phyloP scores from a whole-genome alignment of 2,888 invertebrate species.

The Tribolium freemani region DNA sequence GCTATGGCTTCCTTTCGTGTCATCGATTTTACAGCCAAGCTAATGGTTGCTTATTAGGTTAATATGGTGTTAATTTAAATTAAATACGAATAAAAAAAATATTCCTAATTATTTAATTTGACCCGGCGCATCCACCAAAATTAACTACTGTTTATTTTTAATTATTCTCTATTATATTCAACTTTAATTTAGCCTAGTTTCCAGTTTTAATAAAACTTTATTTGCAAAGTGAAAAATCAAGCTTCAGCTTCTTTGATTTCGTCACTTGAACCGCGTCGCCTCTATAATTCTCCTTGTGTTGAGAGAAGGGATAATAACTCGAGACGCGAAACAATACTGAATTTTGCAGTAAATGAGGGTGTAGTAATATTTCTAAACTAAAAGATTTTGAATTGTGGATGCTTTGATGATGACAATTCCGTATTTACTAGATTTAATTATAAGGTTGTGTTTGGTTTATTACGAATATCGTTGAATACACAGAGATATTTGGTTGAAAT shows the following conservation, averaged over 20 bases:
- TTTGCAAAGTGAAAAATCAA: not conserved
- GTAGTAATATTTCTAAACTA: not conserved
- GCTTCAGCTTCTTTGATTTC: not conserved
- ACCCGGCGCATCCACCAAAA: no score
- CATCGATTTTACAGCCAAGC: not conserved
- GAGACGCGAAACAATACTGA: conserved; percentile 2
- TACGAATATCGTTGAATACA: conserved; percentile 16
- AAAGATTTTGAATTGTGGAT: not conserved
- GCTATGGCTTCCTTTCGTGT: conserved; percentile 1
- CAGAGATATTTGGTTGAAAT: conserved; percentile 19
- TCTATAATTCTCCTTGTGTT: not conserved
- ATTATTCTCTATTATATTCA: no score
- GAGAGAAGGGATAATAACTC: conserved; percentile 8
- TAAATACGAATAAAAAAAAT: not conserved
- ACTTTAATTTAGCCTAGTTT: not conserved
- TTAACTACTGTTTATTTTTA: no score
- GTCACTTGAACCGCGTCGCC: not conserved
- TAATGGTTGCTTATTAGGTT: conserved; percentile 8
- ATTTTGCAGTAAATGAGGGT: not conserved
- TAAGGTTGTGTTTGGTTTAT: conserved; percentile 18
- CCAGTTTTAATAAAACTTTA: not conserved
- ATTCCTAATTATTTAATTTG: no score
- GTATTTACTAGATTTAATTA: conserved; percentile 19
- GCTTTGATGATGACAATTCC: not conserved
- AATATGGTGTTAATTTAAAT: conserved; percentile 6